These are phyloP conservation scores for Diarsia brunnea DNA, from an alignment of 2,888 invertebrate genomes.

Conservation along the genomic window DNA sequence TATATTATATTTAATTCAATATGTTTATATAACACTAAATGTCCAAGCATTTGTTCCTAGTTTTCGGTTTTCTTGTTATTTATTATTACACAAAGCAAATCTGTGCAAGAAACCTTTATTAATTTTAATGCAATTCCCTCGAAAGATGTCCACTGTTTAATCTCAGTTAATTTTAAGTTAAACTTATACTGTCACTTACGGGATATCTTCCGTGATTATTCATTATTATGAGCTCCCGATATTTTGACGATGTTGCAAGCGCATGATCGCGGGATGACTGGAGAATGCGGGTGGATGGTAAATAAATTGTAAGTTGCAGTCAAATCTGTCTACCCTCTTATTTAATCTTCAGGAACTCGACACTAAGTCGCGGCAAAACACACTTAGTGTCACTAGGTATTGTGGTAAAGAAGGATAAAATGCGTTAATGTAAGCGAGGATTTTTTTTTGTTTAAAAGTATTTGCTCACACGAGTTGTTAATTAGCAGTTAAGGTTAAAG, in stretches of 20 bases:
- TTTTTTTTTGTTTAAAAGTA: slow-evolving; percentile 60
- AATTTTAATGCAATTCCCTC: slow-evolving; percentile 29
- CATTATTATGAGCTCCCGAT: too few species aligned
- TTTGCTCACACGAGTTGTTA: slow-evolving; percentile 78
- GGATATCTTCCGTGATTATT: too few species aligned
- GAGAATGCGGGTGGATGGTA: too few species aligned
- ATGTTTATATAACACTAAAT: slow-evolving; percentile 32
- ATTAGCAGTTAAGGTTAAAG: slow-evolving; percentile 81
- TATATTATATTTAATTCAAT: slow-evolving; percentile 26
- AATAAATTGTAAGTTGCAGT: too few species aligned
- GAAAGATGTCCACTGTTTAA: slow-evolving; percentile 49
- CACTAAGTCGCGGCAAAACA: too few species aligned
- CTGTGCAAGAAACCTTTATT: slow-evolving; percentile 7
- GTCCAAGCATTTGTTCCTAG: slow-evolving; percentile 55
- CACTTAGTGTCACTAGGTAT: too few species aligned
- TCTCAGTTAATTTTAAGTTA: slow-evolving; percentile 42
- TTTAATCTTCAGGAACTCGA: too few species aligned
- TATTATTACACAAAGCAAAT: slow-evolving; percentile 19
- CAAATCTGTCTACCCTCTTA: too few species aligned
- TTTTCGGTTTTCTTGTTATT: slow-evolving; percentile 33
- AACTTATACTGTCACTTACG: too few species aligned
- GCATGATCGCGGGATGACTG: too few species aligned
- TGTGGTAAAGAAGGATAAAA: slow-evolving; percentile 6
- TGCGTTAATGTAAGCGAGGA: slow-evolving; percentile 49
- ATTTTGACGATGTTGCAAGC: too few species aligned